phyloP scores from a whole-genome alignment of 1,140 invertebrate genomes.

The Andricus grossulariae region DNA sequence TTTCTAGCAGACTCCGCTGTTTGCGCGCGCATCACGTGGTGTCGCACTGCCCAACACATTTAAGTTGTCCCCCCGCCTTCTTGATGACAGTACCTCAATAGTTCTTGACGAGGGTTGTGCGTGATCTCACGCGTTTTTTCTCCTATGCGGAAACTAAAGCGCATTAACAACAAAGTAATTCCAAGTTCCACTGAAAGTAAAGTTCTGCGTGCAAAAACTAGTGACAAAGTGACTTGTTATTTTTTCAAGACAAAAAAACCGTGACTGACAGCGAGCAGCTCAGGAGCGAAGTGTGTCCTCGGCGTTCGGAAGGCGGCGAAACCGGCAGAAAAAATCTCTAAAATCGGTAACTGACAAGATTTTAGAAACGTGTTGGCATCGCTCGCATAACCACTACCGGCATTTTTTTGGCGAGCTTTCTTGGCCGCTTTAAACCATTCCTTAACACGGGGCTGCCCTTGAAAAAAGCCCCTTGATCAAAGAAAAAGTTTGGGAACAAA shows the following conservation, averaged over 20 bases:
- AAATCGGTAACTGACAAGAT: conserved; percentile 37
- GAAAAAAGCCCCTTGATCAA: conserved; percentile 19
- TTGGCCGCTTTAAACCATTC: conserved; percentile 49
- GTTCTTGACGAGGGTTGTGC: background rate
- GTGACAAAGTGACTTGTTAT: conserved; percentile 1
- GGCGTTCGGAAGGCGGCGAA: conserved; percentile 2
- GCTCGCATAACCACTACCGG: conserved; percentile 36
- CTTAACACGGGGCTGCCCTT: conserved; percentile 39
- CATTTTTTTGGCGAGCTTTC: conserved; percentile 51
- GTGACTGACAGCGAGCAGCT: background rate
- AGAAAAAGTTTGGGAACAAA: conserved; percentile 22
- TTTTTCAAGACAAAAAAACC: background rate
- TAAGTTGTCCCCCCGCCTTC: conserved; percentile 22
- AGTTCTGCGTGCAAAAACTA: background rate
- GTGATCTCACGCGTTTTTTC: conserved; percentile 21
- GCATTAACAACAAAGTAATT: background rate
- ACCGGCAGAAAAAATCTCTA: conserved; percentile 13
- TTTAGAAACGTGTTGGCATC: conserved; percentile 40
- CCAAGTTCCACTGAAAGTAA: background rate
- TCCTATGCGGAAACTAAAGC: conserved; percentile 18
- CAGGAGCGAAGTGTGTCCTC: conserved; percentile 2
- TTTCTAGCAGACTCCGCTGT: background rate
- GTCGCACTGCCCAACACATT: conserved; percentile 28
- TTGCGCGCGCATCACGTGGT: conserved; percentile 23
- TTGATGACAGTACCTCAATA: conserved; percentile 22